These are phyloP conservation scores for Chouioia cunea DNA, from an alignment of 2,888 invertebrate genomes.

Conservation along the genomic window DNA sequence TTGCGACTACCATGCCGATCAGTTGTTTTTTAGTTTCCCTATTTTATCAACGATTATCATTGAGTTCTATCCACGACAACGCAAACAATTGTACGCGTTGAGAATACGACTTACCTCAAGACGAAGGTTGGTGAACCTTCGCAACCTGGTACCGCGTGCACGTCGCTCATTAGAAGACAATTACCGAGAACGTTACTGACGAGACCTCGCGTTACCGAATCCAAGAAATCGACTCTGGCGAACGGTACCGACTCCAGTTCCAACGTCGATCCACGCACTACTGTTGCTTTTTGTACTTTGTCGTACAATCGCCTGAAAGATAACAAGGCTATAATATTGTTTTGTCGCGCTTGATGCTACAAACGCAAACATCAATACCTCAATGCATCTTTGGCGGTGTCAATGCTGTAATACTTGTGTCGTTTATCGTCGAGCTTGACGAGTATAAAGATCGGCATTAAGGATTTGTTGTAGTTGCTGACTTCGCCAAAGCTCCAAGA, in stretches of 20 bases:
- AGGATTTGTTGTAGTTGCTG: slow-evolving; percentile 68
- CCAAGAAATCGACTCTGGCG: slow-evolving; percentile 71
- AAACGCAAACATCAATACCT: too few relatives aligned
- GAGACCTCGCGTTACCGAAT: slow-evolving; percentile 73
- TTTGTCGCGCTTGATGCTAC: too few relatives aligned
- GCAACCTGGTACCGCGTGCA: slow-evolving; percentile 73
- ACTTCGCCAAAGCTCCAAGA: slow-evolving; percentile 72
- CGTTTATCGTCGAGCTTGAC: slow-evolving; percentile 50
- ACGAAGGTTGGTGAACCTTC: slow-evolving; percentile 74
- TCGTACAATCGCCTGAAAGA: slow-evolving; percentile 25
- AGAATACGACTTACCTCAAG: too few relatives aligned
- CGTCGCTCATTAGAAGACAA: slow-evolving; percentile 73
- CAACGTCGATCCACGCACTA: slow-evolving; percentile 55
- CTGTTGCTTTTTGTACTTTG: slow-evolving; percentile 51
- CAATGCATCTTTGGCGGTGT: slow-evolving; percentile 12
- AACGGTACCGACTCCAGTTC: slow-evolving; percentile 67
- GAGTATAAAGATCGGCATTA: slow-evolving; percentile 71
- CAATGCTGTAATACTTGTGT: slow-evolving; percentile 52
- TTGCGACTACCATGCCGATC: slow-evolving; percentile 72
- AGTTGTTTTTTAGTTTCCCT: slow-evolving; percentile 48
- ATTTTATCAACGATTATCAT: neutral
- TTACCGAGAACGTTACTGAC: slow-evolving; percentile 73
- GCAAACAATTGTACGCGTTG: too few relatives aligned
- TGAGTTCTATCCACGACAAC: too few relatives aligned
- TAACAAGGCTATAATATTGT: neutral